Base-by-base conservation (phyloP, 2,797 vertebrate species). In the Thunnus albacares region DNA sequence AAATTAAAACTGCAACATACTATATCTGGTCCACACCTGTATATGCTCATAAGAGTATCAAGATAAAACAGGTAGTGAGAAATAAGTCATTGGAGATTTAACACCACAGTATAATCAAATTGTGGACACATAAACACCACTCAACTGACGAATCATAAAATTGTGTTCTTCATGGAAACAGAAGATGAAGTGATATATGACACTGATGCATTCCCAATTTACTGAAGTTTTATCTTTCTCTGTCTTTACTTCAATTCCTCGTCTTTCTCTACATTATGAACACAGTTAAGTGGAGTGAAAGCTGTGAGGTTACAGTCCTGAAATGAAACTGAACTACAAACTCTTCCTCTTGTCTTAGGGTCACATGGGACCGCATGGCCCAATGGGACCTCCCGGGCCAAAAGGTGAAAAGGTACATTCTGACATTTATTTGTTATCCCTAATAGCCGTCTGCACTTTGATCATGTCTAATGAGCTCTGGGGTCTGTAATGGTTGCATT, bases 401-500 rank as follows among this genome's bases (percentile, higher is more conserved):
- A 98, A 97, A 95, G 98, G 98, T 71, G 96, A 97, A 95, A 99
- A 99, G 97, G 98, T 99, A 94, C 35, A 75, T 85, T 82, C 49
- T 43, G 52, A 35, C 33, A 72, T 20, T 71, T 18, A 57, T 69
- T 82, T 61, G 35, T 33, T 65, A 1, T 71, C 35, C 14, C 13
- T 80, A 62, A 83, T 72, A 51, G 43, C 71, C 9, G 10, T 61
- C 63, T 84, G 66, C 26, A 9, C 20, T 79, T 56, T 71, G 28
- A 57, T 28, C 45, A 33, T 26, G 52, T 81, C 57, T 87, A 68
- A 87, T 79, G 81, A 84, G 71, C 68, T 80, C 63, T 53, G 9
- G 30, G 28, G 20, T 12, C 55, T 30, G 47, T 57, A 71, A 71
- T 66, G 20, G 53, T 43, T 11, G 26, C 43, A 66, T 81, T 58